phyloP scores from a whole-genome alignment of 1,140 invertebrate genomes.

The Drosophila grimshawi region DNA sequence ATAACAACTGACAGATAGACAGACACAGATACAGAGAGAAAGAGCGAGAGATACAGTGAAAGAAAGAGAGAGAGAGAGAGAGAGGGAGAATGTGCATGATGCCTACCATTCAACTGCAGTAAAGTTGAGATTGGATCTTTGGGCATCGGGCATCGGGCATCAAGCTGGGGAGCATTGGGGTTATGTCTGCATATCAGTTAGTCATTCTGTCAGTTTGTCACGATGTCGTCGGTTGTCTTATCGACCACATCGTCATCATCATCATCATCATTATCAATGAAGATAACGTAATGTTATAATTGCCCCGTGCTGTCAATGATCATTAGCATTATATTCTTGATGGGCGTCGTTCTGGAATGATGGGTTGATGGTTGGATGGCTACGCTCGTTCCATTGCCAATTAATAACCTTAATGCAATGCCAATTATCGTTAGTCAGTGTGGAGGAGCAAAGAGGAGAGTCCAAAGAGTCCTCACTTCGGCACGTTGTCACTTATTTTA shows the following conservation, averaged over 20 bases:
- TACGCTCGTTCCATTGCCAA: constrained; percentile 35
- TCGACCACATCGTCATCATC: constrained; percentile 13
- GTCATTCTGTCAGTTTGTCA: constrained; percentile 10
- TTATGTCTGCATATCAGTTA: constrained; percentile 26
- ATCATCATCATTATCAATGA: constrained; percentile 13
- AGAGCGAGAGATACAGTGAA: not conserved
- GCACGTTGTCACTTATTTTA: constrained; percentile 75
- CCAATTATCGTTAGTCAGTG: constrained; percentile 77
- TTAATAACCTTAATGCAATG: constrained; percentile 80
- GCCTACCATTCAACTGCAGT: not conserved
- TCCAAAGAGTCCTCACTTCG: constrained; percentile 16
- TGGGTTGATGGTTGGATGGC: constrained; percentile 42
- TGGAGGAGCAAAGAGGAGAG: not conserved
- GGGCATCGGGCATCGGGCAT: not conserved
- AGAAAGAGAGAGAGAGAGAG: not conserved
- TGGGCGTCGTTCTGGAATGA: constrained; percentile 18
- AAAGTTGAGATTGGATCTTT: not conserved
- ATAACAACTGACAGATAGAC: too few species aligned
- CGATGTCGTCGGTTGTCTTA: constrained; percentile 14
- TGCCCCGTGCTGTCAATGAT: constrained; percentile 32
- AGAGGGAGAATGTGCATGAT: not conserved
- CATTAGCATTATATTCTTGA: constrained; percentile 48
- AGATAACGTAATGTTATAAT: constrained; percentile 34
- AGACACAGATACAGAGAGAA: not conserved
- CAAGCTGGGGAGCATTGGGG: not conserved